Conservation (phyloP, 2,113 vertebrate species). For the Oncorhynchus tshawytscha region DNA sequence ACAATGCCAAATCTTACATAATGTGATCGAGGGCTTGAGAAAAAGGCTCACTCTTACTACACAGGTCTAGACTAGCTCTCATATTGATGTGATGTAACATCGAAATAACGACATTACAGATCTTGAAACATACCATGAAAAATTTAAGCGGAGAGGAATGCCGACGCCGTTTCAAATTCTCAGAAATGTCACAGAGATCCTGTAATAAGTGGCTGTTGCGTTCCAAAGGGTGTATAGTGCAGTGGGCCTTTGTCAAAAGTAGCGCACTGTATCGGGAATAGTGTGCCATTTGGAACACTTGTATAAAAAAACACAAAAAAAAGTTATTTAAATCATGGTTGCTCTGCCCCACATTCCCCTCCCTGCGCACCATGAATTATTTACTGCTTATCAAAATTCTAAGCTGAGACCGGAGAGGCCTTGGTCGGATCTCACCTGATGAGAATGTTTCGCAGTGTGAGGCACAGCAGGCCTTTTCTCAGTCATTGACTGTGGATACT, state of each 20-base stretch:
- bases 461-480: neutral
- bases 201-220: neutral
- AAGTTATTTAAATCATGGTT: constrained; percentile 13
- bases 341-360: constrained; percentile 36
- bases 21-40: too few species aligned
- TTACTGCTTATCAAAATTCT: constrained; percentile 51
- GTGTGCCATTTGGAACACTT: too few species aligned
- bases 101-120: neutral
- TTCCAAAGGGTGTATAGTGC: too few species aligned
- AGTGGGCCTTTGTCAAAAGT: too few species aligned
- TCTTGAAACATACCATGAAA: too few species aligned
- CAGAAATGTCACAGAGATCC: neutral
- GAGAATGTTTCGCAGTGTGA: constrained; percentile 6
- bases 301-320: neutral
- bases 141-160: too few species aligned
- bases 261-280: too few species aligned
- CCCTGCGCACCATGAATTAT: constrained; percentile 48
- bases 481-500: neutral
- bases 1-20: too few species aligned
- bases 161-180: too few species aligned
- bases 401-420: constrained; percentile 24
- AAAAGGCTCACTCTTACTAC: too few species aligned
- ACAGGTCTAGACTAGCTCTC: too few species aligned
- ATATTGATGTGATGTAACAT: too few species aligned
- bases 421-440: constrained; percentile 4